Evolutionary conservation across 1,140 invertebrate genomes (phyloP).

Genomic region (Aradophagus sp.): DNA sequence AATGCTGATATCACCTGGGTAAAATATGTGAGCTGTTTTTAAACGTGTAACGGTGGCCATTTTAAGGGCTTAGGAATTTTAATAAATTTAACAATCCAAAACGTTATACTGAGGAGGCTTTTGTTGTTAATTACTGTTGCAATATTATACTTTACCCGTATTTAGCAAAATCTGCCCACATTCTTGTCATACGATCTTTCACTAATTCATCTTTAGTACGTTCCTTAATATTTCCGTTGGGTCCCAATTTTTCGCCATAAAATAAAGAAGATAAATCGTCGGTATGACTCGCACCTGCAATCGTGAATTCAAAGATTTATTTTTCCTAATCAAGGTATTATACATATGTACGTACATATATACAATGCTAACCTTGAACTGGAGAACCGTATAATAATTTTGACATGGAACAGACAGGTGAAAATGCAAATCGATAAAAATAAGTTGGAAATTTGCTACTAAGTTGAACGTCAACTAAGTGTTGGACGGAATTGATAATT

Average conservation of each 20-base stretch:
- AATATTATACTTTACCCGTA: constrained; percentile 1
- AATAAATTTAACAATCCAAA: too few species aligned
- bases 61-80: too few species aligned
- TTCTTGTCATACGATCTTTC: constrained; percentile 60
- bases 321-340: too few species aligned
- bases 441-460: constrained; percentile 65
- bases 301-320: neutral
- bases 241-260: constrained; percentile 11
- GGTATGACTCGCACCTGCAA: constrained; percentile 59
- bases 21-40: too few species aligned
- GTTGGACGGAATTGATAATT: constrained; percentile 66
- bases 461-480: constrained; percentile 65
- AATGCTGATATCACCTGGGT: too few species aligned
- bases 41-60: too few species aligned
- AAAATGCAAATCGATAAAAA: constrained; percentile 72
- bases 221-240: constrained; percentile 11
- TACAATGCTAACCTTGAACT: constrained; percentile 9
- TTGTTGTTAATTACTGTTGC: too few species aligned
- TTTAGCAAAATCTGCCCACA: constrained; percentile 74
- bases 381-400: neutral
- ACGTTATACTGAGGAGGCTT: too few species aligned
- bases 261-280: constrained; percentile 60
- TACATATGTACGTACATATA: too few species aligned
- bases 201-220: constrained; percentile 54
- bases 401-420: neutral